These are phyloP conservation scores for Dallia pectoralis DNA, from an alignment of 2,797 vertebrate genomes.

Conservation along the genomic window DNA sequence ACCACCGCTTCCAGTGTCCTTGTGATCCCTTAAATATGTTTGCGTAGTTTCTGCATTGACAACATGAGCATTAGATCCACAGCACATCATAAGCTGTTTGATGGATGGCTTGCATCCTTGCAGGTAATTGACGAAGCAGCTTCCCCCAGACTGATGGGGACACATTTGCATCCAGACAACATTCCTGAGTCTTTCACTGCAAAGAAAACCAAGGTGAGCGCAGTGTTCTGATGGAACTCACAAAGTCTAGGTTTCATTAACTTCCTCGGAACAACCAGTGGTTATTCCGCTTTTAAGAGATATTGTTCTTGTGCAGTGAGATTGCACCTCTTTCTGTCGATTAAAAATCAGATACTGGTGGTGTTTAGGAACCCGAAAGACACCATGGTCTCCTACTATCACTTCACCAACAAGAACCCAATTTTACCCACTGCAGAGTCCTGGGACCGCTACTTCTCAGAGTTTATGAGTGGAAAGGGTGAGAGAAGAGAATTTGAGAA, in stretches of 20 bases:
- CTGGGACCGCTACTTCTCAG: slow-evolving; percentile 77
- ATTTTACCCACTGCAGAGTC: slow-evolving; percentile 66
- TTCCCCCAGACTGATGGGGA: slow-evolving; percentile 66
- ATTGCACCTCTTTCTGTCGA: not conserved
- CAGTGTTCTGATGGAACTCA: not conserved
- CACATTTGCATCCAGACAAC: slow-evolving; percentile 69
- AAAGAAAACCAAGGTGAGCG: slow-evolving; percentile 67
- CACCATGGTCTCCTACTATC: slow-evolving; percentile 79
- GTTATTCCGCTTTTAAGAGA: slow-evolving; percentile 13
- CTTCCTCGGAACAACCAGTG: slow-evolving; percentile 1
- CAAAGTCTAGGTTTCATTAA: not conserved
- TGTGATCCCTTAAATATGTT: not conserved
- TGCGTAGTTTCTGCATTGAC: not conserved
- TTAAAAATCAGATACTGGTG: slow-evolving; percentile 71
- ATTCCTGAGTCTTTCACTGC: slow-evolving; percentile 61
- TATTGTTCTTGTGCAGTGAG: slow-evolving; percentile 17
- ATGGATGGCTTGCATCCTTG: not conserved
- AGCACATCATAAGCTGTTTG: not conserved
- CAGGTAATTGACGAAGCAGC: slow-evolving; percentile 51
- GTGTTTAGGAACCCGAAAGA: slow-evolving; percentile 85
- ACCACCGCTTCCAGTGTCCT: not conserved
- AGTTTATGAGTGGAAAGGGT: slow-evolving; percentile 82
- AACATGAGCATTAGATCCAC: not conserved
- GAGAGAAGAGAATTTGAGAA: not conserved
- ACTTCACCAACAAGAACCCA: slow-evolving; percentile 78